Conservation (phyloP, 2,113 vertebrate species). For the Amia ocellicauda region DNA sequence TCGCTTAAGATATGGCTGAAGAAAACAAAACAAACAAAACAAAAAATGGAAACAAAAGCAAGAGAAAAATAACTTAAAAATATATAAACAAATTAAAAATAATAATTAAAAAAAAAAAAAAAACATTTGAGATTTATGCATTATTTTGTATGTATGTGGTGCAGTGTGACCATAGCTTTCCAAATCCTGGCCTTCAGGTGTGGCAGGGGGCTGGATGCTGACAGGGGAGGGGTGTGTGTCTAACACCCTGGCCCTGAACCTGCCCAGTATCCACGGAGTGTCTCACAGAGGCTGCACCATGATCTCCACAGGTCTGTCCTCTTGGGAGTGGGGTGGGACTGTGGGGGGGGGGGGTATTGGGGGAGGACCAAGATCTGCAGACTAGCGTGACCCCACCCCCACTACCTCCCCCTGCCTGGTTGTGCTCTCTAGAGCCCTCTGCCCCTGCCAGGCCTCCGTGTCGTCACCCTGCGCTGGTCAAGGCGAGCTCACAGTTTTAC, state of each 20-base stretch:
- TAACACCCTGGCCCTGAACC: neutral
- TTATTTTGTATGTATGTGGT: too few species aligned
- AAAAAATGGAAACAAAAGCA: too few species aligned
- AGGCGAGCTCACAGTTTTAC: too few species aligned
- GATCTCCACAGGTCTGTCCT: neutral
- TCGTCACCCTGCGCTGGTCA: neutral
- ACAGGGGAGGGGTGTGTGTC: too few species aligned
- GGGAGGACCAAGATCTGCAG: neutral
- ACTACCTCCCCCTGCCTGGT: neutral
- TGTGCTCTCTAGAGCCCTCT: neutral
- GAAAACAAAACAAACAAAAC: too few species aligned
- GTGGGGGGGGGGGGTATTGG: neutral
- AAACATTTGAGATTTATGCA: too few species aligned
- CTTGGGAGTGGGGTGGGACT: neutral
- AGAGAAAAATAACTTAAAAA: too few species aligned
- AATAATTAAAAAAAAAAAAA: too few species aligned
- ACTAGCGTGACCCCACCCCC: slow-evolving; percentile 12
- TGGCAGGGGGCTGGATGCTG: neutral
- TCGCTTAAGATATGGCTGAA: too few species aligned
- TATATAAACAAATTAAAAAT: too few species aligned
- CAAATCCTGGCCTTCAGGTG: slow-evolving; percentile 1
- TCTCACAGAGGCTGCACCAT: neutral
- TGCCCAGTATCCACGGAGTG: slow-evolving; percentile 1
- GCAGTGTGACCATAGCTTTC: neutral
- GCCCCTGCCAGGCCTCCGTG: neutral